Percentiles rank a stretch among this genome's conserved stretches.
Evolutionary conservation across 2,113 vertebrate species (phyloP).

Genomic region (Grus americana): DNA sequence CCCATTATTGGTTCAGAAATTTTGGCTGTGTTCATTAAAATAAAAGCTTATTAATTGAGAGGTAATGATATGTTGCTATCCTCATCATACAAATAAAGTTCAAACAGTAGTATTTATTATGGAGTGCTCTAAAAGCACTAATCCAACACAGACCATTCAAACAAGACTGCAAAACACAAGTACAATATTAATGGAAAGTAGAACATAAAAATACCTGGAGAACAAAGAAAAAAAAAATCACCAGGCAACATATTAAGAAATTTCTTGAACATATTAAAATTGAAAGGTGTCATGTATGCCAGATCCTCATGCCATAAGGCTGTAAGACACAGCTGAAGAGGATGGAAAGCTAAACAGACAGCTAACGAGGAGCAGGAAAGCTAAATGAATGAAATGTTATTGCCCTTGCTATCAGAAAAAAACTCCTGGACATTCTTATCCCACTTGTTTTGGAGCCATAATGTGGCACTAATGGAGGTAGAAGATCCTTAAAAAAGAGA

Average conservation of each 20-base stretch:
- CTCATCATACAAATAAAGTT: neutral
- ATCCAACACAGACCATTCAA: neutral
- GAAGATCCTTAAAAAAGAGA: conserved; percentile 24
- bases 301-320: neutral
- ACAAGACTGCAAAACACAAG: neutral
- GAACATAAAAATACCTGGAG: neutral
- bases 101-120: neutral
- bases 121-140: neutral
- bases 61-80: neutral
- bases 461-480: neutral
- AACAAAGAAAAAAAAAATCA: neutral
- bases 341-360: neutral
- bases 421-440: neutral
- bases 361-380: neutral
- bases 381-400: neutral
- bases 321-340: neutral
- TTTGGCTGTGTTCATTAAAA: neutral
- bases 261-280: neutral
- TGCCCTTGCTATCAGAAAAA: neutral
- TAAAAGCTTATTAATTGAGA: neutral
- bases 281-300: neutral
- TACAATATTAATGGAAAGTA: neutral
- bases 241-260: neutral
- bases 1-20: neutral
- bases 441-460: neutral